Percentiles rank a stretch among this genome's conserved stretches.
Evolutionary conservation across 1,140 invertebrate species (phyloP).

Genomic region (Ceratina calcarata): DNA sequence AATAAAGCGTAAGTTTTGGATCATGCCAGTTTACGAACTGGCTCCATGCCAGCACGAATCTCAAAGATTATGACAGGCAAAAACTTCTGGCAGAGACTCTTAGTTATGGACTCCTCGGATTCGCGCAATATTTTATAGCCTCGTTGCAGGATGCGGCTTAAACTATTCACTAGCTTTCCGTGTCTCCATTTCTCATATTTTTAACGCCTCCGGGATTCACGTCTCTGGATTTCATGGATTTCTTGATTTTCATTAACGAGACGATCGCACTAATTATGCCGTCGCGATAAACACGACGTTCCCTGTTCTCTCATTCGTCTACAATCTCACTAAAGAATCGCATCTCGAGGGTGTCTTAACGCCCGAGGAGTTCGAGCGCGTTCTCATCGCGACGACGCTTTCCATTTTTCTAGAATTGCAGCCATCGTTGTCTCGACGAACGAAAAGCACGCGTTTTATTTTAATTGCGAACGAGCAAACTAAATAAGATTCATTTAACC

Average conservation of each 20-base stretch:
- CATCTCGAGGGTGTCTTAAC: slow-evolving; percentile 16
- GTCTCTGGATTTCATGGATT: too few relatives aligned
- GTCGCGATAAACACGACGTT: slow-evolving; percentile 29
- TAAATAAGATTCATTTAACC: too few relatives aligned
- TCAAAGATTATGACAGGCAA: slow-evolving; percentile 26
- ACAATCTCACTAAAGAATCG: neutral
- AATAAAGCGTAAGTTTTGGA: neutral
- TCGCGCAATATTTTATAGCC: slow-evolving; percentile 20
- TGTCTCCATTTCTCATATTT: too few relatives aligned
- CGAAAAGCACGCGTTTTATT: too few relatives aligned
- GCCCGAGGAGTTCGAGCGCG: neutral
- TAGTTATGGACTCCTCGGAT: slow-evolving; percentile 26
- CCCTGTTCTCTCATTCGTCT: neutral
- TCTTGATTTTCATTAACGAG: slow-evolving; percentile 14
- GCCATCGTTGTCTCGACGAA: too few relatives aligned
- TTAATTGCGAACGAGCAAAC: too few relatives aligned
- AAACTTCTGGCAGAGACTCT: slow-evolving; percentile 12
- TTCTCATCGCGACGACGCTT: neutral
- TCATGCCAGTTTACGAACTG: neutral
- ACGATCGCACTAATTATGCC: slow-evolving; percentile 12
- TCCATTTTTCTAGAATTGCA: neutral
- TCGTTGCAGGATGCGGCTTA: neutral
- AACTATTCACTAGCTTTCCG: too few relatives aligned
- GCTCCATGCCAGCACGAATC: slow-evolving; percentile 11
- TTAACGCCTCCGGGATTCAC: too few relatives aligned